These are phyloP conservation scores for Caenorhabditis zanzibari DNA, from an alignment of 2,888 invertebrate species.

Conservation along the genomic window DNA sequence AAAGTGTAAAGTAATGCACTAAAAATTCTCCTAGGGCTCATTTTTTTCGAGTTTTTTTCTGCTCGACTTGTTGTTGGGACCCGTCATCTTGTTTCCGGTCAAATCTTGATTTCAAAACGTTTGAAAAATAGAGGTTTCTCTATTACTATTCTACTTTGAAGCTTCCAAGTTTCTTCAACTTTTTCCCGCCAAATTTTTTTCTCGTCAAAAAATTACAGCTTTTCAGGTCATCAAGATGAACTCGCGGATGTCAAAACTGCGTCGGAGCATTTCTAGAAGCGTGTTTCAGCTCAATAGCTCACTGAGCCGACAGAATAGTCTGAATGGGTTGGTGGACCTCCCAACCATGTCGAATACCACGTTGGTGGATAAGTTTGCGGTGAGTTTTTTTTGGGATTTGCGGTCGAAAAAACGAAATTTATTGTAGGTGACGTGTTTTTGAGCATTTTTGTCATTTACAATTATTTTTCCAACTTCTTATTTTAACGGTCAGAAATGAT, in stretches of 20 bases:
- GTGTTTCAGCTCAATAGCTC: slow-evolving; percentile 72
- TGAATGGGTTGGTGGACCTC: slow-evolving; percentile 70
- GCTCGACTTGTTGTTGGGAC: not conserved
- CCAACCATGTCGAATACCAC: slow-evolving; percentile 69
- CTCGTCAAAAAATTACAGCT: too few species aligned
- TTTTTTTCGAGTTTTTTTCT: slow-evolving; percentile 3
- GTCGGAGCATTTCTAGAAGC: slow-evolving; percentile 73
- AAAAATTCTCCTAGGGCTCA: slow-evolving; percentile 10
- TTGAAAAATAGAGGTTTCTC: not conserved
- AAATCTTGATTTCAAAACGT: not conserved
- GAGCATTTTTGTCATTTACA: too few species aligned
- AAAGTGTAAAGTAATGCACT: slow-evolving; percentile 40
- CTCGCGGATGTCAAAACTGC: slow-evolving; percentile 71
- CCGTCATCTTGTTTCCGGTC: not conserved
- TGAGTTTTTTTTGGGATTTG: slow-evolving; percentile 56
- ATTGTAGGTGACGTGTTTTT: too few species aligned
- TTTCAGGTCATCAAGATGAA: slow-evolving; percentile 58
- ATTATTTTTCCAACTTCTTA: too few species aligned
- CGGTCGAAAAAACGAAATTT: too few species aligned
- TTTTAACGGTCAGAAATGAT: too few species aligned
- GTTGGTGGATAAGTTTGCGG: slow-evolving; percentile 71
- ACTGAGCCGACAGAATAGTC: slow-evolving; percentile 66
- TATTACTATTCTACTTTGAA: too few species aligned
- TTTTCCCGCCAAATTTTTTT: not conserved
- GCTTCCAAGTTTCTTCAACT: not conserved